Percentiles rank a stretch among this genome's conserved stretches.
These are phyloP conservation scores for Sebastes minor DNA, from an alignment of 2,797 vertebrate genomes.

Conservation along the genomic window DNA sequence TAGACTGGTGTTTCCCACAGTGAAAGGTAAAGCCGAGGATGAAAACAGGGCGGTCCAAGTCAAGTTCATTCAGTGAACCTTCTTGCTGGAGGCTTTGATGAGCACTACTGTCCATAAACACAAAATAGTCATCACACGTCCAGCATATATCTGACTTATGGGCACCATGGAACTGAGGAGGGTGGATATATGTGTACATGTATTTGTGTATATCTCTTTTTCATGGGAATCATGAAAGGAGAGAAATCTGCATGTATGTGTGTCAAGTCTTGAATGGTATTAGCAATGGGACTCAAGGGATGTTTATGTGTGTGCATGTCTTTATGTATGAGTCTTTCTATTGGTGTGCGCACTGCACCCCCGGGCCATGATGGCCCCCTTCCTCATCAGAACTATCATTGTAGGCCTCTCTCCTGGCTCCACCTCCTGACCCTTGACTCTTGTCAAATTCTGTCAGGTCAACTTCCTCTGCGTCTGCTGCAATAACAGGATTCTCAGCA, in stretches of 20 bases:
- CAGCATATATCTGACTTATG: slow-evolving; percentile 64
- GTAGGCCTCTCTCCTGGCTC: slow-evolving; percentile 94
- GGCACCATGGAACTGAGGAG: slow-evolving; percentile 67
- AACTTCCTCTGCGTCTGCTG: slow-evolving; percentile 94
- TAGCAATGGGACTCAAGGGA: slow-evolving; percentile 59
- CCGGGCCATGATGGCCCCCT: slow-evolving; percentile 93
- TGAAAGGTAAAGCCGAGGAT: slow-evolving; percentile 66
- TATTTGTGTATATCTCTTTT: slow-evolving; percentile 38
- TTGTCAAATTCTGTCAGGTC: slow-evolving; percentile 96
- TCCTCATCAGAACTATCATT: slow-evolving; percentile 98
- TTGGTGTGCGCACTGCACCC: slow-evolving; percentile 98
- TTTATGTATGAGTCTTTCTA: slow-evolving; percentile 78
- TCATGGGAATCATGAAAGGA: slow-evolving; percentile 50
- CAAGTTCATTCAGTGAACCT: slow-evolving; percentile 50
- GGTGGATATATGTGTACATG: slow-evolving; percentile 38
- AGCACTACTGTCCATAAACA: slow-evolving; percentile 70
- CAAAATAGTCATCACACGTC: slow-evolving; percentile 62
- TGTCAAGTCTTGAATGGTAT: slow-evolving; percentile 65
- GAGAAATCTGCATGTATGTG: slow-evolving; percentile 56
- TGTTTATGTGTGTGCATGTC: slow-evolving; percentile 56
- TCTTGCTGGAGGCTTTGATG: slow-evolving; percentile 58
- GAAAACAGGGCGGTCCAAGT: slow-evolving; percentile 51
- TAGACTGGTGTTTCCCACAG: slow-evolving; percentile 64
- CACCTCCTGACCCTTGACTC: slow-evolving; percentile 89
- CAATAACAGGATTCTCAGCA: slow-evolving; percentile 89